Conservation (phyloP, 2,113 vertebrate species). For the Corythornis madagascariensis region DNA sequence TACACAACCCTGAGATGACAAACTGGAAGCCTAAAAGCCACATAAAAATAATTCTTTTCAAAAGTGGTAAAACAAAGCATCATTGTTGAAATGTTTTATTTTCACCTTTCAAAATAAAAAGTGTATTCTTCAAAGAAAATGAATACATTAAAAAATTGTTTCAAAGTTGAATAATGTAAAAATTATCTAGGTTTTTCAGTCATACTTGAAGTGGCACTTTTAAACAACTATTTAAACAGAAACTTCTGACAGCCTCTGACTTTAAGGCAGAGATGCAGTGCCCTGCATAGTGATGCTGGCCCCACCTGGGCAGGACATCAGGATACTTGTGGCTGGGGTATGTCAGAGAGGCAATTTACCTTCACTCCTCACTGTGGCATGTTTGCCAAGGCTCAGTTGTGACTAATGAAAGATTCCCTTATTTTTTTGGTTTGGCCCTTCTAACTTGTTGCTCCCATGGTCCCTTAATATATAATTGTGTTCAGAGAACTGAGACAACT, state of each 20-base stretch:
- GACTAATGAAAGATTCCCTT: background rate
- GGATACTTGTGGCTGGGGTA: background rate
- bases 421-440: background rate
- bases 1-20: background rate
- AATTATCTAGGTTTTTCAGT: background rate
- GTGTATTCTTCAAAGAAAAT: background rate
- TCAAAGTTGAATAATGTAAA: background rate
- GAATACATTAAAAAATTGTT: background rate
- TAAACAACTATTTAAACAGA: background rate
- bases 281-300: rapidly evolving
- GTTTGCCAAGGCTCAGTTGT: background rate
- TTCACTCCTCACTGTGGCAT: rapidly evolving
- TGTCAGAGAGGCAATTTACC: background rate
- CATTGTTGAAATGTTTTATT: background rate
- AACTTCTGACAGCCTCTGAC: background rate
- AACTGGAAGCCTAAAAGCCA: background rate
- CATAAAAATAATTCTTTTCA: background rate
- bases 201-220: background rate
- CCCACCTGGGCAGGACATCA: background rate
- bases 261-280: background rate
- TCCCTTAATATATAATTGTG: background rate
- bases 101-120: background rate
- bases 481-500: conserved; percentile 1
- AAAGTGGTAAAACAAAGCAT: background rate
- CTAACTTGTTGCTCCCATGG: background rate